Evolutionary conservation across 2,888 invertebrate genomes (phyloP).

Genomic region (Epinotia nisella): DNA sequence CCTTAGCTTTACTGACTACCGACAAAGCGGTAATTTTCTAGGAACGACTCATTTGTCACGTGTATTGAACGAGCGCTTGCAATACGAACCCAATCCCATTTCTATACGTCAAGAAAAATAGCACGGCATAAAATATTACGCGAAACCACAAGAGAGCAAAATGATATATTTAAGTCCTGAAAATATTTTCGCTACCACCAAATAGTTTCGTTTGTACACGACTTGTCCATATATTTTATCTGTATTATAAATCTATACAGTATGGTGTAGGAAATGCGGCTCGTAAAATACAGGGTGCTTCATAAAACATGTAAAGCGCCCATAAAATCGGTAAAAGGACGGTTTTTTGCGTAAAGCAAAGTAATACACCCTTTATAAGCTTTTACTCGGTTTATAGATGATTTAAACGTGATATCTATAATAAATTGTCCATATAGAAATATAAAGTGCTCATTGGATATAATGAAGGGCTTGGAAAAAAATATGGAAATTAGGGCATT

Average conservation of each 20-base stretch:
- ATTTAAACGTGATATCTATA: slow-evolving; percentile 8
- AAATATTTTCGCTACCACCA: not conserved
- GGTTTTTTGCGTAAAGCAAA: slow-evolving; percentile 41
- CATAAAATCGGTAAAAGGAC: slow-evolving; percentile 40
- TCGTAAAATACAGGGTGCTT: slow-evolving; percentile 44
- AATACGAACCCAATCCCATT: too few species aligned
- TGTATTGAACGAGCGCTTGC: too few species aligned
- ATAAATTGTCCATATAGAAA: slow-evolving; percentile 12
- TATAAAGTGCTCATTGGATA: slow-evolving; percentile 2
- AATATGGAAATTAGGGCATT: not conserved
- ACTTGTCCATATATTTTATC: slow-evolving; percentile 37
- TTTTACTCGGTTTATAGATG: slow-evolving; percentile 36
- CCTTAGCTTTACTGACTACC: too few species aligned
- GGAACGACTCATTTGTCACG: too few species aligned
- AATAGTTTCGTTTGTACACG: slow-evolving; percentile 1
- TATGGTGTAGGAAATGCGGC: slow-evolving; percentile 23
- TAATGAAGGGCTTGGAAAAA: not conserved
- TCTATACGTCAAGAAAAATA: too few species aligned
- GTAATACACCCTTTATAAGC: slow-evolving; percentile 41
- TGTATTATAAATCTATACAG: slow-evolving; percentile 36
- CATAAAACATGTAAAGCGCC: slow-evolving; percentile 44
- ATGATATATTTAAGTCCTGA: not conserved
- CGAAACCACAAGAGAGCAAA: not conserved
- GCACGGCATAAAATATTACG: too few species aligned
- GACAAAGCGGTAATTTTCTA: too few species aligned